These are phyloP conservation scores for Onychomys arenicola DNA, from an alignment of 2,797 vertebrate species.

Conservation along the genomic window DNA sequence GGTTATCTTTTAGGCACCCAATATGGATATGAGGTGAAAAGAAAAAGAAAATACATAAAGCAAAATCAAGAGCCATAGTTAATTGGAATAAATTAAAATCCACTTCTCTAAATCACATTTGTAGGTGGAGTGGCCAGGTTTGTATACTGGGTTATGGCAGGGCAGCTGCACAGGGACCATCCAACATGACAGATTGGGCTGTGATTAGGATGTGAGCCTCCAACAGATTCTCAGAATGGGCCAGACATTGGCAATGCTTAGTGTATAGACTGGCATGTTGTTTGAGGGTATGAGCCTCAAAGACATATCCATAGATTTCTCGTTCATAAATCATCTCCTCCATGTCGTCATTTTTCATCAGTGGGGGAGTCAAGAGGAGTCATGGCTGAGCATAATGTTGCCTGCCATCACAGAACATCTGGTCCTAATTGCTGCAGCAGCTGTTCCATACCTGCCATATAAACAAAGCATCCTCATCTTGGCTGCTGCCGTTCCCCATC, in stretches of 20 bases:
- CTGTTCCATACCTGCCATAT: constrained; percentile 88
- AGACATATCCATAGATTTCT: constrained; percentile 80
- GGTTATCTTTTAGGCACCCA: background rate
- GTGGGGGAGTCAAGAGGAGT: constrained; percentile 84
- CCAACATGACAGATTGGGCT: constrained; percentile 63
- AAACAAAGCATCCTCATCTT: constrained; percentile 84
- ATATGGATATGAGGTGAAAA: background rate
- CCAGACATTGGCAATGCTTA: constrained; percentile 66
- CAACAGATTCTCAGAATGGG: constrained; percentile 57
- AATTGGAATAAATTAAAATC: constrained; percentile 1
- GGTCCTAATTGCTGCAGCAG: constrained; percentile 86
- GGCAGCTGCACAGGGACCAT: constrained; percentile 50
- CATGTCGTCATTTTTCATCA: constrained; percentile 84
- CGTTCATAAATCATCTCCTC: constrained; percentile 87
- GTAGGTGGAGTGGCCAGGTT: background rate
- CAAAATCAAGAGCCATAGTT: background rate
- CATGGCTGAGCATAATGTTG: constrained; percentile 87
- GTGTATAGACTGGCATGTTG: constrained; percentile 65
- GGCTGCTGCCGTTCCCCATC: constrained; percentile 78
- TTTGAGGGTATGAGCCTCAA: constrained; percentile 81
- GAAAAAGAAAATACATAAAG: constrained; percentile 1
- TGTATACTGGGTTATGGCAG: background rate
- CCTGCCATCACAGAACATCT: constrained; percentile 89
- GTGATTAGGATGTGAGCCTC: constrained; percentile 35
- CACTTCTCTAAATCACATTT: background rate